Conservation (phyloP, 2,888 invertebrate genomes). For the Leucozona laternaria region DNA sequence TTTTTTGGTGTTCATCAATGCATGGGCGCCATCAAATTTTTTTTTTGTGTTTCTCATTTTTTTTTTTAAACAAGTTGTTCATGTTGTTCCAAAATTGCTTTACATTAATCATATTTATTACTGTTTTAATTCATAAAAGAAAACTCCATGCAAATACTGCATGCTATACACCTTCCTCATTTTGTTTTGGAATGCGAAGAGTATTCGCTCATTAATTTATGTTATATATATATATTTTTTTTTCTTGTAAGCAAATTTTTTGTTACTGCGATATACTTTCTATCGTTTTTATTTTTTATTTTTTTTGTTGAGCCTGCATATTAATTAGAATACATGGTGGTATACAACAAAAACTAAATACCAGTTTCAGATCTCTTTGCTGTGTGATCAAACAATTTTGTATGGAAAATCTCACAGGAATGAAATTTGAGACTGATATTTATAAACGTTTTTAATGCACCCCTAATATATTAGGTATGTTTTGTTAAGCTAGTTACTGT, state of each 20-base stretch:
- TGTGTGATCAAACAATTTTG: background rate
- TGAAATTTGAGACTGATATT: too few species aligned
- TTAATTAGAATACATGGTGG: background rate
- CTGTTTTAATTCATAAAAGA: background rate
- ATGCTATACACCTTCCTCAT: background rate
- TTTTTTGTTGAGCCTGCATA: background rate
- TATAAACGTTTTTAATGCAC: too few species aligned
- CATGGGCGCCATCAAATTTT: background rate
- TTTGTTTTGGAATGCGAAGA: conserved; percentile 1
- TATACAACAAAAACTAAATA: background rate
- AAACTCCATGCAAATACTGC: background rate
- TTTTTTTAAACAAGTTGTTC: background rate
- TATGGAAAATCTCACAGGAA: background rate
- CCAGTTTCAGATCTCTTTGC: background rate
- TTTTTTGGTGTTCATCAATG: background rate
- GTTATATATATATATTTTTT: background rate
- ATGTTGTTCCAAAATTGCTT: conserved; percentile 2
- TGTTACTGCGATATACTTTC: conserved; percentile 6
- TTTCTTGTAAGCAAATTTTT: background rate
- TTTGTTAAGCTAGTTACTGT: too few species aligned
- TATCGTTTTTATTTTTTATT: background rate
- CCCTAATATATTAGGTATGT: too few species aligned
- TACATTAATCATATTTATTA: background rate
- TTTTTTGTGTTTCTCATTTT: background rate
- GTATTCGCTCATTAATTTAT: conserved; percentile 5